Percentiles rank a stretch among this genome's conserved stretches.
phyloP scores from a whole-genome alignment of 2,113 vertebrate species.

The Petromus typicus region DNA sequence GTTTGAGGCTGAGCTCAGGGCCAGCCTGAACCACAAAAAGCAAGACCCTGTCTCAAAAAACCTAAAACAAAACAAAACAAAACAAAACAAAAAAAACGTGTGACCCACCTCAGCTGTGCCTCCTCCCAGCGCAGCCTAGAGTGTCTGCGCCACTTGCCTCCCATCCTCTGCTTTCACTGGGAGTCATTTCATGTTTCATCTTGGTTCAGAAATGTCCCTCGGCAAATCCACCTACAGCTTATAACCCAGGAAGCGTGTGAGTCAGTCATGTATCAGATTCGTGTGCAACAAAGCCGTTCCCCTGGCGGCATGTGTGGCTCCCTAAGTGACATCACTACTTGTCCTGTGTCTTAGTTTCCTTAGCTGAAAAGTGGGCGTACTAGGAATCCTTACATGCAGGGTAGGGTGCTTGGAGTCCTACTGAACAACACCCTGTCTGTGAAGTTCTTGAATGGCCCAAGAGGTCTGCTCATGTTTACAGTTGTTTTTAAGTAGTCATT shows the following conservation, averaged over 20 bases:
- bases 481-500: background rate
- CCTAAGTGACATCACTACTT: background rate
- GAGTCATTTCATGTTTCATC: conserved; percentile 31
- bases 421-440: background rate
- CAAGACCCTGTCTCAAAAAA: too few relatives aligned
- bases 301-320: background rate
- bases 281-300: background rate
- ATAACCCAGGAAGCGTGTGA: conserved; percentile 32
- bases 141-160: background rate
- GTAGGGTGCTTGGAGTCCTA: background rate
- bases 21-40: too few relatives aligned
- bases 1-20: too few relatives aligned
- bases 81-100: too few relatives aligned
- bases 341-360: background rate
- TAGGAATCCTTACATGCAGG: rapidly evolving
- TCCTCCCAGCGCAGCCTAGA: background rate
- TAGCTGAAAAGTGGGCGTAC: background rate
- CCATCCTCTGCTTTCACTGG: background rate
- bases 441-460: background rate
- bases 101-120: background rate
- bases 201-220: conserved; percentile 50
- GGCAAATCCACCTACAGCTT: conserved; percentile 22
- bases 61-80: too few relatives aligned
- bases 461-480: background rate
- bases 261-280: conserved; percentile 48